Conservation (phyloP, 2,113 vertebrate genomes). For the Ifrita kowaldi region DNA sequence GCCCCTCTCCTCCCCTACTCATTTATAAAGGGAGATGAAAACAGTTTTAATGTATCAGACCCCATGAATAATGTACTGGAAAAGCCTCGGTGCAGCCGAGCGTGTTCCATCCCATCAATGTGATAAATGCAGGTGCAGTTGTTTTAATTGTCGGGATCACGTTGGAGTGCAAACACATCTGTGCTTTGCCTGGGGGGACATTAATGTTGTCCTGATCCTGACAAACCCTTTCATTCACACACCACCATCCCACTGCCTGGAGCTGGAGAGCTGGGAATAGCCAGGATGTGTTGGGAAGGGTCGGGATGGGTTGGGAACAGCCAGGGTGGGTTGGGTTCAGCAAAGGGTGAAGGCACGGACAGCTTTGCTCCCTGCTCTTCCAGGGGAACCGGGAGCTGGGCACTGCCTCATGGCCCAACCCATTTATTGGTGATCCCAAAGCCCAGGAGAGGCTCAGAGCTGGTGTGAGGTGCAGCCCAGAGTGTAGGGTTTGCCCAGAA, state of each 20-base stretch:
- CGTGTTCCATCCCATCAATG: conserved; percentile 58
- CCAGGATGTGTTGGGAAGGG: fast-evolving
- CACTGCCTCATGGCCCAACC: fast-evolving
- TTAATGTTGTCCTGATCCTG: not conserved
- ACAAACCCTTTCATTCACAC: not conserved
- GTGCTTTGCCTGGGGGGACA: conserved; percentile 34
- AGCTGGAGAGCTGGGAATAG: not conserved
- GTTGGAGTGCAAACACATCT: conserved; percentile 47
- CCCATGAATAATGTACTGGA: conserved; percentile 57
- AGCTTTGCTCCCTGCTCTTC: not conserved
- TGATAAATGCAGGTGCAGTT: conserved; percentile 65
- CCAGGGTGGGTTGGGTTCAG: not conserved
- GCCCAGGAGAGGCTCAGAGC: not conserved
- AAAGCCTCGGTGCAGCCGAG: not conserved
- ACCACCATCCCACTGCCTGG: not conserved
- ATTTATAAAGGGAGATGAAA: conserved; percentile 22
- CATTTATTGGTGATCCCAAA: not conserved
- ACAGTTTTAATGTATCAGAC: conserved; percentile 12
- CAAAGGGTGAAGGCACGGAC: not conserved
- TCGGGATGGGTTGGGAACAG: fast-evolving
- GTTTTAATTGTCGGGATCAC: conserved; percentile 47
- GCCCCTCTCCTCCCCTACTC: not conserved
- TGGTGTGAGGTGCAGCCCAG: too few relatives aligned
- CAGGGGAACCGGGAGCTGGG: not conserved
- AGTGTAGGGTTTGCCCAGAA: not conserved